Base-by-base conservation (phyloP, 53 echinoderm and acorn worm genomes). In the Echinometra lucunter region DNA sequence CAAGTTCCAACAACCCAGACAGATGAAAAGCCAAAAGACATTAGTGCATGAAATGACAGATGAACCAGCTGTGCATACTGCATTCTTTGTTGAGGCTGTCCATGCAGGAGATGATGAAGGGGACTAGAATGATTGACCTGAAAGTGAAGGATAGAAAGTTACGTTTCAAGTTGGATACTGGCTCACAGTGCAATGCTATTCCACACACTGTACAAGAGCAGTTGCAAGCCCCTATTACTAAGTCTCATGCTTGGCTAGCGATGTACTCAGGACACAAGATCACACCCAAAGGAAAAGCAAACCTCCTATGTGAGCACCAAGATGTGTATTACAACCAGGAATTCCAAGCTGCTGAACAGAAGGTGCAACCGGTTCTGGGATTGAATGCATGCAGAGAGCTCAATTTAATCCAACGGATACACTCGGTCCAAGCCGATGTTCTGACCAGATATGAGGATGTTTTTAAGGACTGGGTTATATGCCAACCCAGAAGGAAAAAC, bases 101-200 rank as follows among this genome's bases (percentile, higher is more conserved):
- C 44, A 35, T 44, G n/a, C 75, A 57, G 44, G 15, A 1, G 35
- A 34, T 32, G 45, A 66, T 37, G 58, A 91, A 28, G 49, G 44
- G 53, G 89, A 91, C 66, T 95, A n/a, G 95, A 78, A 27, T 45
- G 37, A 32, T 91, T 32, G 74, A 91, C 6, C 57, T 75, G n/a
- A 53, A 72, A 74, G 37, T 74, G 5, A 23, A 49, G 13, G 85
- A 87, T 18, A 85, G 45, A 32, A 87, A 53, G 30, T 34, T 91
- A 16, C n/a, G n/a, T n/a, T n/a, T n/a, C n/a, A 95, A 93, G 45
- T 21, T 93, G 27, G 89, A 95, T 67, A 95, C 93, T 78, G 96
- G 95, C 96, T n/a, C n/a, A n/a, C n/a, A n/a, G n/a, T n/a, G n/a
- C n/a, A n/a, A n/a, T n/a, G n/a, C n/a, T n/a, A n/a, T n/a, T n/a